Base-by-base conservation (phyloP, 2,888 invertebrate species). In the Miltochrista miniata region DNA sequence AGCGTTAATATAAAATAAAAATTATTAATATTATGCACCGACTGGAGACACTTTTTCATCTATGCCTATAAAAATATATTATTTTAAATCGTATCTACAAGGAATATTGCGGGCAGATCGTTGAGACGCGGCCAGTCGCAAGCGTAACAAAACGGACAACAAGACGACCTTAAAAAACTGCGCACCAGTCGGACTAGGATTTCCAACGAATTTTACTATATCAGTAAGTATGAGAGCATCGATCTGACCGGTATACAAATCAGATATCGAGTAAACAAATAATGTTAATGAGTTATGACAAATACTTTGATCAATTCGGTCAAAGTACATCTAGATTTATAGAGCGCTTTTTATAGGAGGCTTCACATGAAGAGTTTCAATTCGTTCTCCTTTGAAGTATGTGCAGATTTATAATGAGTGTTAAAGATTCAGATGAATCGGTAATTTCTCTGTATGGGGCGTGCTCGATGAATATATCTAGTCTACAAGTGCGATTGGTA, bases 81-180 rank as follows among this genome's bases (percentile, higher is more conserved):
- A 34, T n/a, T 13, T 7, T 18, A 24, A 13, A 35, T 13, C 30
- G 13, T 24, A 35, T 44, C 7, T 44, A 40, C 41, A 44, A 35
- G 24, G 35, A 34, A 35, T 3, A 24, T 4, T 35, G 43, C 18
- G 33, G 42, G 18, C 42, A 18, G 42, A 34, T 12, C 30, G 42
- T 13, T 15, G 33, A 42, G 33, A 18, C 10, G 31, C 18, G 12
- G 7, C 7, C 12, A 10, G 24, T 12, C 15, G 30, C 15, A 30
- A 36, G 31, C 37, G 44, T 42, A 53, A 48, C 31, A 15, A 57
- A 63, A 51, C 50, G 45, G 43, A 36, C 37, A 50, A 39, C 36
- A 14, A 36, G 8, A 45, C 36, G 18, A 11, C 13, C 14, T 9
- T 14, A 29, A 7, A 29, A 36, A 36, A 45, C 35, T 13, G 14